Conservation (phyloP, 2,888 invertebrate genomes). For the Scaptomyza parva region DNA sequence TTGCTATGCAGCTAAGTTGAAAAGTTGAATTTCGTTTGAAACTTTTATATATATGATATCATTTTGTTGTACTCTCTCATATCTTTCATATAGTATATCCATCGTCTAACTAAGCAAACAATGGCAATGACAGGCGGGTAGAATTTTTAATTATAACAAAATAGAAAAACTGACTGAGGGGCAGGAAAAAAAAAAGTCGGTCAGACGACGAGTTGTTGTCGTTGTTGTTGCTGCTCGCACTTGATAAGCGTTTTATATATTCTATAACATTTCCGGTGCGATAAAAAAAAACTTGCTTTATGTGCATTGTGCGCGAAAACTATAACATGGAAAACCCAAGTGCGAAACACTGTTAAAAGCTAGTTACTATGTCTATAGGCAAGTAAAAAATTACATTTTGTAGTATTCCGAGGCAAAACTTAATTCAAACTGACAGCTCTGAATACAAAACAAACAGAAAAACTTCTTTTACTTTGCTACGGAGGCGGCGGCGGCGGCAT, state of each 20-base stretch:
- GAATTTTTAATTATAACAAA: slow-evolving; percentile 52
- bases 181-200: slow-evolving; percentile 38
- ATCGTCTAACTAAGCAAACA: slow-evolving; percentile 1
- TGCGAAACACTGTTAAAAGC: slow-evolving; percentile 5
- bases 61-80: neutral
- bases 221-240: slow-evolving; percentile 28
- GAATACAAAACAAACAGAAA: neutral
- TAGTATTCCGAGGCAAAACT: neutral
- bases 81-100: slow-evolving; percentile 12
- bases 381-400: neutral
- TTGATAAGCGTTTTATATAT: slow-evolving; percentile 55
- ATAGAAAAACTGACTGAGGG: slow-evolving; percentile 43
- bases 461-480: neutral
- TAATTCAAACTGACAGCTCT: slow-evolving; percentile 14
- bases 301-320: slow-evolving; percentile 24
- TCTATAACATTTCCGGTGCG: slow-evolving; percentile 61
- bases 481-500: slow-evolving; percentile 53
- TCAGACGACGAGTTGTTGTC: slow-evolving; percentile 19
- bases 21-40: slow-evolving; percentile 23
- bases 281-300: slow-evolving; percentile 50
- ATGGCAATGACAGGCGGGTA: too few relatives aligned
- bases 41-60: slow-evolving; percentile 7
- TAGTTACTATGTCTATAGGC: too few relatives aligned
- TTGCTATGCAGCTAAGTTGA: slow-evolving; percentile 50
- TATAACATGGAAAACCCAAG: slow-evolving; percentile 12